These are phyloP conservation scores for Microchrysa polita DNA, from an alignment of 2,888 invertebrate species.

Conservation along the genomic window DNA sequence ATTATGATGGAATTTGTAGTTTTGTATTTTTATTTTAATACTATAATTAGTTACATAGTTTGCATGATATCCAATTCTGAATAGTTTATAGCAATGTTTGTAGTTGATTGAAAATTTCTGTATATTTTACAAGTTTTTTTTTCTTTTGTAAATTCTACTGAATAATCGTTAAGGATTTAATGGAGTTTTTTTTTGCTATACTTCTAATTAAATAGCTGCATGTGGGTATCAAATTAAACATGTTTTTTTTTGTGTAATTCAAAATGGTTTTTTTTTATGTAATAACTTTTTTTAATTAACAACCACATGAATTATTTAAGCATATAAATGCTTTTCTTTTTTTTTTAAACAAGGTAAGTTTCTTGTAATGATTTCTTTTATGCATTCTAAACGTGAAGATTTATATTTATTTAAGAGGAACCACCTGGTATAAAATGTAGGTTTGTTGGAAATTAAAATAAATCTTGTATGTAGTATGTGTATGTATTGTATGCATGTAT, in stretches of 20 bases:
- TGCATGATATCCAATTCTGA: slow-evolving; percentile 6
- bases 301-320: background rate
- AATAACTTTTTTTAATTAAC: background rate
- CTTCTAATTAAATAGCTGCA: background rate
- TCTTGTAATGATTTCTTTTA: background rate
- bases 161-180: background rate
- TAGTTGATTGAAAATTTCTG: background rate
- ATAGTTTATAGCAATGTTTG: slow-evolving; percentile 13
- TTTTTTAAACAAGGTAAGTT: slow-evolving; percentile 3
- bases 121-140: background rate
- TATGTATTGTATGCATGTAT: slow-evolving; percentile 28
- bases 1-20: slow-evolving; percentile 25
- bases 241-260: background rate
- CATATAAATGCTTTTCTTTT: background rate
- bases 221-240: background rate
- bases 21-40: slow-evolving; percentile 4
- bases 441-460: background rate
- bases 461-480: slow-evolving; percentile 22
- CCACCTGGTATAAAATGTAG: slow-evolving; percentile 18
- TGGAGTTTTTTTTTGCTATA: background rate
- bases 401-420: slow-evolving; percentile 8
- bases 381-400: background rate
- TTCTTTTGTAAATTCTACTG: background rate
- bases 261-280: background rate
- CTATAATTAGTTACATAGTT: slow-evolving; percentile 25